These are phyloP conservation scores for Drosophila koepferae DNA, from an alignment of 2,888 invertebrate species.

Conservation along the genomic window DNA sequence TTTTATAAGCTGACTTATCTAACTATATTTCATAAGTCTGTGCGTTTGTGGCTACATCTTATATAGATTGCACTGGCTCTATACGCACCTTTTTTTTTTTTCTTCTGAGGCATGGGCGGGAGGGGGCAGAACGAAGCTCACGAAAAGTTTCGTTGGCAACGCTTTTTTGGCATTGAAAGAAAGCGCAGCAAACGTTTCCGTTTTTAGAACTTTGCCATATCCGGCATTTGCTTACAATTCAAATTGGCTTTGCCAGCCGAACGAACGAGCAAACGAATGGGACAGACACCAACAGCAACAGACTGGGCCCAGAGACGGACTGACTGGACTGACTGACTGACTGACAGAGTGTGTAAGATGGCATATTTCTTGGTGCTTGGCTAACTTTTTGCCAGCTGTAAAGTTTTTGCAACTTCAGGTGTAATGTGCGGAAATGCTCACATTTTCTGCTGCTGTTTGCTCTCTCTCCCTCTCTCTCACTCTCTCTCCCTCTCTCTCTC, in stretches of 20 bases:
- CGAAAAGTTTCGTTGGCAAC: slow-evolving; percentile 46
- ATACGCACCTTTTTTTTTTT: slow-evolving; percentile 18
- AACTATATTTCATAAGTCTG: slow-evolving; percentile 46
- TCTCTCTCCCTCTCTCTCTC: too few species aligned
- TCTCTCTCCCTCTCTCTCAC: not conserved
- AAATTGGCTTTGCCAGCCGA: slow-evolving; percentile 58
- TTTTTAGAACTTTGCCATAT: slow-evolving; percentile 70
- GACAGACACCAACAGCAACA: not conserved
- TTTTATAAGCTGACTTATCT: slow-evolving; percentile 61
- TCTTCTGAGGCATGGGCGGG: too few species aligned
- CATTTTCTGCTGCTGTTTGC: slow-evolving; percentile 38
- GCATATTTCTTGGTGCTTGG: slow-evolving; percentile 46
- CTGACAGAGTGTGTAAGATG: slow-evolving; percentile 11
- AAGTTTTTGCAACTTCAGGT: slow-evolving; percentile 66
- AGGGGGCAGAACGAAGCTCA: too few species aligned
- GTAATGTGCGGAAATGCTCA: slow-evolving; percentile 73
- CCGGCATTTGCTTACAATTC: slow-evolving; percentile 71
- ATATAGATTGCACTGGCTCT: slow-evolving; percentile 49
- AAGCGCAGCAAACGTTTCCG: slow-evolving; percentile 71
- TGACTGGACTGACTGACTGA: slow-evolving; percentile 2
- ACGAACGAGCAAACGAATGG: slow-evolving; percentile 7
- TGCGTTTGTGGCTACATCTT: slow-evolving; percentile 44
- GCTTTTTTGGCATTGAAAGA: slow-evolving; percentile 64
- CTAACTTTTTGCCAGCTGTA: slow-evolving; percentile 26
- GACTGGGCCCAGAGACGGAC: slow-evolving; percentile 1